Evolutionary conservation across 2,888 invertebrate genomes (phyloP), one percentile per base, ranked within the genome.

Genomic region (Meliscaeva auricollis): DNA sequence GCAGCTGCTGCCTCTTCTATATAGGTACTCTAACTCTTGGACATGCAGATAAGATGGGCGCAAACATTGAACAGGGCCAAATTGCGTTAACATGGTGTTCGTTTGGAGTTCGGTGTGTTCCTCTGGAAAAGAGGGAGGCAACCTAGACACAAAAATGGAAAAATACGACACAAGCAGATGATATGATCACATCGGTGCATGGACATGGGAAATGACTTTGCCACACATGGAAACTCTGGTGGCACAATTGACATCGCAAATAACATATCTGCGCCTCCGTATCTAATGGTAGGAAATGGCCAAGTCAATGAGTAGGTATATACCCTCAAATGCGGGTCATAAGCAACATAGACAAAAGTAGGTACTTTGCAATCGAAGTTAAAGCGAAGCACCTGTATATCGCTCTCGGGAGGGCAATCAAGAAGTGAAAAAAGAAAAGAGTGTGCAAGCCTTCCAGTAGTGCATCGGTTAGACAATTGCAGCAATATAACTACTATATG

Each of bases 201-300:
- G 81, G 87, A 87, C 87, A 87, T 87, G 87, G 87, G 87, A 87
- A 87, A 82, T 82, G 87, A 87, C 82, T 87, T 62, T 66, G 77
- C 81, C 85, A 73, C 85, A 85, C 85, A 85, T 85, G 85, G 85
- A 81, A 81, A 80, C 74, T 66, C 69, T 70, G 64, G 70, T 80
- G 80, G 80, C 75, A 81, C 81, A 81, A 81, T 81, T 85, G 85
- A 85, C 85, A 85, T 85, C 52, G 81, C 85, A 85, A 85, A 85
- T 85, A 85, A 85, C 81, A 85, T 85, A 85, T 85, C 76, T 85
- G 76, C 72, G 69, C 72, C 85, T 76, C 72, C 81, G 81, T 73
- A 85, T 85, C 85, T 81, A 85, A 85, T 85, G 73, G 76, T 81
- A 85, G 80, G 80, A 80, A 84, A 84, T 80, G 60, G 83, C 15